Evolutionary conservation across 2,797 vertebrate species (phyloP), one percentile per base, ranked within the genome.

Genomic region (Leuciscus waleckii): DNA sequence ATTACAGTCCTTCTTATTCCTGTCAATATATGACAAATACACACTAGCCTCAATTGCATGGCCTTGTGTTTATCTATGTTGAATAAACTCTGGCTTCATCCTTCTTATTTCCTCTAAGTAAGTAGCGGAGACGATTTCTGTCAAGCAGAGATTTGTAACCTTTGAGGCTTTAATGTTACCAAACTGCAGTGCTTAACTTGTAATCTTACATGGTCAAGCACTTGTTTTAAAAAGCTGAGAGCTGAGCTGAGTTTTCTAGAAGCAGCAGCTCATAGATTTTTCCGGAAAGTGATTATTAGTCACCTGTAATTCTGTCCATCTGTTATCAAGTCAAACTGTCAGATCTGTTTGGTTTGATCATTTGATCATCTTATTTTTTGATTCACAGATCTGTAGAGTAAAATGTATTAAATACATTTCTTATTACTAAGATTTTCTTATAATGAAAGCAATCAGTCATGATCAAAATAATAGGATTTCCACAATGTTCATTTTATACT

Each of bases 121-220:
- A 16, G 13, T 16, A 16, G 29, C 17, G 14, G 14, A 17, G 26
- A 32, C 29, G 7, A 7, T 32, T 32, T 65, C 29, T 65, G 63
- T 32, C 29, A 17, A 65, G 29, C 16, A 65, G 58, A 63, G 63
- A n/a, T 54, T 51, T 4, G 13, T 37, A 56, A 78, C 81, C 73
- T 77, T n/a, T 39, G 10, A 70, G 79, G 69, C 17, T 79, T 58
- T 41, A 23, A 51, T 49, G 35, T 46, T 75, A 32, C 35, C 89
- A 90, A 88, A 89, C 69, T 90, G 86, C 87, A 86, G 85, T 91
- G 89, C 89, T 63, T 29, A 88, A 78, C 88, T 88, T 83, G 90
- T 91, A 91, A 92, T 90, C 86, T 88, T 81, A 87, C 90, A 82
- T 91, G 88, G 90, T 90, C 89, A 86, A 80, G 74, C 89, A 91